Evolutionary conservation across 2,888 invertebrate genomes (phyloP).

Genomic region (Andricus curvator): DNA sequence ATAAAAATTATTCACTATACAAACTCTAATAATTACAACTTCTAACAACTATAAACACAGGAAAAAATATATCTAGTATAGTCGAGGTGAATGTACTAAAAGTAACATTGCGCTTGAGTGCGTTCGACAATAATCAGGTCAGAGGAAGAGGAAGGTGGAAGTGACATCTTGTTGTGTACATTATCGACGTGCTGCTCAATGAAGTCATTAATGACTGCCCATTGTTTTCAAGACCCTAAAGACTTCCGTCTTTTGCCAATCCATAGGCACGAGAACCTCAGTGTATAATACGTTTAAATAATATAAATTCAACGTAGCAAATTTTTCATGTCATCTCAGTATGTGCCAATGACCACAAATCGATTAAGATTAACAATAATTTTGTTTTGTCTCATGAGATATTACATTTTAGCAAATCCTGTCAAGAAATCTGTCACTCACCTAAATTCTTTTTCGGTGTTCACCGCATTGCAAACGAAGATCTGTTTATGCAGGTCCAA

Average conservation of each 20-base stretch:
- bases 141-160: constrained; percentile 38
- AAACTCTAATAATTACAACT: background rate
- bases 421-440: background rate
- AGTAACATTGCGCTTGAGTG: constrained; percentile 28
- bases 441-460: background rate
- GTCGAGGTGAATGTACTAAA: constrained; percentile 22
- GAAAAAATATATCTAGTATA: background rate
- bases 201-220: constrained; percentile 37
- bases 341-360: no score
- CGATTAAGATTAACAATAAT: background rate
- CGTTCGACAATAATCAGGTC: constrained; percentile 30
- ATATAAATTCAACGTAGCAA: background rate
- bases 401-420: background rate
- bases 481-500: background rate
- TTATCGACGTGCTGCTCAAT: constrained; percentile 16
- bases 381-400: background rate
- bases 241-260: constrained; percentile 25
- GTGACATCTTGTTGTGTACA: constrained; percentile 36
- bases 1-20: background rate
- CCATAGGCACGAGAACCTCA: constrained; percentile 5
- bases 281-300: no score
- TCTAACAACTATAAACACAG: background rate
- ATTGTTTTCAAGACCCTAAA: constrained; percentile 31
- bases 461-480: background rate
- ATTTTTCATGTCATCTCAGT: no score